phyloP scores from a whole-genome alignment of 1,140 invertebrate genomes.

The Bombus cullumanus region DNA sequence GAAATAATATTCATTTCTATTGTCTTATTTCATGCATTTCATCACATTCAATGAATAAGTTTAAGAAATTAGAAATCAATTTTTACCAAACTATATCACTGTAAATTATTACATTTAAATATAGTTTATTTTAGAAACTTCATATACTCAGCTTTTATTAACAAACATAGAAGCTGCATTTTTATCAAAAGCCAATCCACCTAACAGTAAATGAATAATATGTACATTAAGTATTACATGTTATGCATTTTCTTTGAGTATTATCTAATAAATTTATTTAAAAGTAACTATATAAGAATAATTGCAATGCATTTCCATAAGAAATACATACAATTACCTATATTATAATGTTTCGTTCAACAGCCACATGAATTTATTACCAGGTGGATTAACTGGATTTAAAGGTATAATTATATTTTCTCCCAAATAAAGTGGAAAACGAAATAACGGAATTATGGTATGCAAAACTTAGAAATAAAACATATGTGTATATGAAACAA shows the following conservation, averaged over 20 bases:
- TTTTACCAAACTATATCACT: constrained; percentile 40
- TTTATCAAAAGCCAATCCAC: constrained; percentile 43
- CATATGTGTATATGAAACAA: constrained; percentile 10
- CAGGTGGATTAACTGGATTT: constrained; percentile 34
- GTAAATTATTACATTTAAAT: constrained; percentile 41
- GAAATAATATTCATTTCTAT: constrained; percentile 43
- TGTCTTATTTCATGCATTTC: constrained; percentile 40
- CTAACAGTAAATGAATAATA: constrained; percentile 52
- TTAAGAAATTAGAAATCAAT: constrained; percentile 21
- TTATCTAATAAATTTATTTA: constrained; percentile 57
- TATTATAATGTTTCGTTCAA: constrained; percentile 52
- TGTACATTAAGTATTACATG: constrained; percentile 47
- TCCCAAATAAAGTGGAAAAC: not conserved
- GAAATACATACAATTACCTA: constrained; percentile 51
- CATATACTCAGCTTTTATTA: constrained; percentile 36
- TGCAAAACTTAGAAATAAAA: constrained; percentile 18
- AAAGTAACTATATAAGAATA: constrained; percentile 47
- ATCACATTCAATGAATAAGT: constrained; percentile 28
- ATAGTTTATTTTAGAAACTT: constrained; percentile 36
- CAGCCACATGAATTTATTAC: constrained; percentile 53
- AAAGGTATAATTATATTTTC: not conserved
- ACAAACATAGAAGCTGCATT: constrained; percentile 43
- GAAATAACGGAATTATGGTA: constrained; percentile 24
- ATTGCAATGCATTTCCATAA: constrained; percentile 48
- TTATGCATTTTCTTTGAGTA: constrained; percentile 45